These are phyloP conservation scores for Pterophyllum scalare DNA, from an alignment of 2,113 vertebrate genomes.

Conservation along the genomic window DNA sequence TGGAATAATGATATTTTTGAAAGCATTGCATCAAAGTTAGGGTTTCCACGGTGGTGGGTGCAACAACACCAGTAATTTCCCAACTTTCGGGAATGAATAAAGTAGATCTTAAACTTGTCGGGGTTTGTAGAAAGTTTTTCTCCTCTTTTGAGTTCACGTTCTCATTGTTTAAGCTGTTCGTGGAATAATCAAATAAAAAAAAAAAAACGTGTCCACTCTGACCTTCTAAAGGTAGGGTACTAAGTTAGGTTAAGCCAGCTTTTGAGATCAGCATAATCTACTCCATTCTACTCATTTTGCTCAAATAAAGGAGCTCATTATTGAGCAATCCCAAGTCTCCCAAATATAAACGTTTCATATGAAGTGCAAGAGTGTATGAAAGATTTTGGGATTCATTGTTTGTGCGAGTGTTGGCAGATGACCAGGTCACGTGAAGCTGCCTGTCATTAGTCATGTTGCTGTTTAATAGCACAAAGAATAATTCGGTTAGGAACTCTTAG, in stretches of 20 bases:
- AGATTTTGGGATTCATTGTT: conserved; percentile 21
- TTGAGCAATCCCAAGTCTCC: not conserved
- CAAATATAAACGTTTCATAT: not conserved
- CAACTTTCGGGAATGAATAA: not conserved
- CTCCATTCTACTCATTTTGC: not conserved
- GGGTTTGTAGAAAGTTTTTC: not conserved
- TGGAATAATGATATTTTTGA: not conserved
- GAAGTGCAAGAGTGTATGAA: not conserved
- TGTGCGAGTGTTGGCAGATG: not conserved
- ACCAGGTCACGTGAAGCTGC: conserved; percentile 14
- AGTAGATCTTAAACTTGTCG: not conserved
- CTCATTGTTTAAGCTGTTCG: not conserved
- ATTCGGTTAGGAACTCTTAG: conserved; percentile 64
- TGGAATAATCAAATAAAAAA: not conserved
- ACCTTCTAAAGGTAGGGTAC: not conserved
- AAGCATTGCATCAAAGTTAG: not conserved
- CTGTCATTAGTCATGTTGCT: conserved; percentile 19
- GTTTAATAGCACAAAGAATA: conserved; percentile 57
- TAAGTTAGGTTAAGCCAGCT: not conserved
- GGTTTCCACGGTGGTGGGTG: not conserved
- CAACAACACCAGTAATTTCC: not conserved
- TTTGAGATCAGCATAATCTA: conserved; percentile 5
- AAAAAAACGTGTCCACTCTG: not conserved
- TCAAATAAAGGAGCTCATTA: conserved; percentile 7
- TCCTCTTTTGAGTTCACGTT: not conserved